Evolutionary conservation across 2,113 vertebrate species (phyloP).

Genomic region (Acrocephalus arundinaceus): DNA sequence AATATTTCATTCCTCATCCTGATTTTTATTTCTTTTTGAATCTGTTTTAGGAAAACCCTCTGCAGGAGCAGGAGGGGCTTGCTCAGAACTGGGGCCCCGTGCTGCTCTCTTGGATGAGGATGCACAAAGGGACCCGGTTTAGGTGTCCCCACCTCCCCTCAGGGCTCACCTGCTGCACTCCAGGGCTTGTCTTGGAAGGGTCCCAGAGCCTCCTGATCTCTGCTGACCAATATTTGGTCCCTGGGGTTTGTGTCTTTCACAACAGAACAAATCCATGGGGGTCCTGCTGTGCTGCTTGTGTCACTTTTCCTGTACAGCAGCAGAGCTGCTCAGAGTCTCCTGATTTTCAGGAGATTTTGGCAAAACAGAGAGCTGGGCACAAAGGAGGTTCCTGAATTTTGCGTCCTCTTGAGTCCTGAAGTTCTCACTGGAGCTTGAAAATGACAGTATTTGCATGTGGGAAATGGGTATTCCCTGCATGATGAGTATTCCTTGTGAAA

Average conservation of each 20-base stretch:
- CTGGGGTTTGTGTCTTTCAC: background rate
- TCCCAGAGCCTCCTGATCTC: background rate
- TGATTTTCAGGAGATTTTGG: conserved; percentile 51
- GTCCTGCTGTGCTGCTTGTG: background rate
- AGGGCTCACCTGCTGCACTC: background rate
- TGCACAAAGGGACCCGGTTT: background rate
- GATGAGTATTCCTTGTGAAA: background rate
- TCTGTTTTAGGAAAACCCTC: background rate
- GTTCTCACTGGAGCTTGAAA: background rate
- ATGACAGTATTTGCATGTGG: background rate
- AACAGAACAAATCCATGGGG: background rate
- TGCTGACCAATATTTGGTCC: background rate
- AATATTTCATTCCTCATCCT: background rate
- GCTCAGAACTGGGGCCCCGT: background rate
- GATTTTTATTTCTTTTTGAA: background rate
- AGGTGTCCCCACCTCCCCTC: accelerated
- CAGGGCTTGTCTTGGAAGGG: background rate
- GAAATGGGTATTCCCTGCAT: background rate
- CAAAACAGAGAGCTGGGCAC: conserved; percentile 25
- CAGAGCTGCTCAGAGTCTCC: conserved; percentile 46
- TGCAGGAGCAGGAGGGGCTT: background rate
- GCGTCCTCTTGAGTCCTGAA: background rate
- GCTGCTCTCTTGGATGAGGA: background rate
- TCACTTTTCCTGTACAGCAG: conserved; percentile 42
- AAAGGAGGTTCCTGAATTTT: conserved; percentile 6